A percentile compares a stretch with the other conserved stretches of the same genome.
phyloP scores from a whole-genome alignment of 2,113 vertebrate species.

The Lamprotornis superbus region DNA sequence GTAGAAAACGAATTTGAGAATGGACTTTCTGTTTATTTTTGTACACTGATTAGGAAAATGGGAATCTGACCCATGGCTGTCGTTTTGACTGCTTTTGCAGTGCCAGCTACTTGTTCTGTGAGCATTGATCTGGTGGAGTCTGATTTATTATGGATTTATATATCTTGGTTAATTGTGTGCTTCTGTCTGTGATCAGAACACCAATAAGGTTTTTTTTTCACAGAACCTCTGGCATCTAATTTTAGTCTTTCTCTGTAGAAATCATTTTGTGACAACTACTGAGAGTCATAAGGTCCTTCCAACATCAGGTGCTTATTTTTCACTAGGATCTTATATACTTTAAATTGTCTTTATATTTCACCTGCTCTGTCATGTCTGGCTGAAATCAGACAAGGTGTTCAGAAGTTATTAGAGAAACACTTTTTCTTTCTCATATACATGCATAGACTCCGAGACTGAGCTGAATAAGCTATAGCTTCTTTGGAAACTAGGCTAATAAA shows the following conservation, averaged over 20 bases:
- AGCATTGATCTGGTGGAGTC: background rate
- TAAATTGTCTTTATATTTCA: constrained; percentile 16
- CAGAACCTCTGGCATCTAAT: background rate
- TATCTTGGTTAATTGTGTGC: background rate
- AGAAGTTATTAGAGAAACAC: background rate
- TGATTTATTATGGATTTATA: constrained; percentile 14
- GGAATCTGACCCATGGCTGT: background rate
- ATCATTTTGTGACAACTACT: background rate
- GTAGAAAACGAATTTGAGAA: background rate
- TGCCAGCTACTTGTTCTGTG: background rate
- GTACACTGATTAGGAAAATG: background rate
- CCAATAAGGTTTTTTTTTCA: background rate
- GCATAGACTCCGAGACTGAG: background rate
- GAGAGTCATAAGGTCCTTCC: background rate
- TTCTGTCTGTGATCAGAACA: background rate
- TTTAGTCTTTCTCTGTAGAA: background rate
- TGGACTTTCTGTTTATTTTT: background rate
- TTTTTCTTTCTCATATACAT: background rate
- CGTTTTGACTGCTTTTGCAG: background rate
- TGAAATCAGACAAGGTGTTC: background rate
- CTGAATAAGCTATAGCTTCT: background rate
- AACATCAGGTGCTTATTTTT: background rate
- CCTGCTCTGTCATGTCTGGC: background rate
- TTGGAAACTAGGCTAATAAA: background rate
- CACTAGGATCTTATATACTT: background rate